Percentiles rank a stretch among this genome's conserved stretches.
Evolutionary conservation across 1,140 invertebrate genomes (phyloP).

Genomic region (Akabosia matsudoensis): DNA sequence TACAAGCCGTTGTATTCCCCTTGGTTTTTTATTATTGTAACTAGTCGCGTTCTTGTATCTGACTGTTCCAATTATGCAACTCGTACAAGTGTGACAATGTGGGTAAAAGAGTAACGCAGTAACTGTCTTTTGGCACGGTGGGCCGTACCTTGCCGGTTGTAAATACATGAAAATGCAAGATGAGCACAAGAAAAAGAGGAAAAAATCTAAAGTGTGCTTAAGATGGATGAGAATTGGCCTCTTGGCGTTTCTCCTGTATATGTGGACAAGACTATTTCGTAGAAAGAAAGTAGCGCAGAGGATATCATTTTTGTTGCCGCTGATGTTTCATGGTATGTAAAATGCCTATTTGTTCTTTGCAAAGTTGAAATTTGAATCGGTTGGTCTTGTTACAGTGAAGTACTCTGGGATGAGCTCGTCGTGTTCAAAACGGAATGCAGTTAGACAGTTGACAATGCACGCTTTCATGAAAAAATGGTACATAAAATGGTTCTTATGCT

Average conservation of each 20-base stretch:
- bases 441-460: no score
- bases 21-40: no score
- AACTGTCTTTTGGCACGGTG: neutral
- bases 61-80: slow-evolving; percentile 23
- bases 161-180: neutral
- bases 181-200: neutral
- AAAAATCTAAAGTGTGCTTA: slow-evolving; percentile 16
- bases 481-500: no score
- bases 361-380: neutral
- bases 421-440: neutral
- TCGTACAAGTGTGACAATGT: slow-evolving; percentile 17
- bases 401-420: no score
- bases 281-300: neutral
- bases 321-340: slow-evolving; percentile 15
- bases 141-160: neutral
- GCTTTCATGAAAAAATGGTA: no score
- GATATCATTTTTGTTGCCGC: neutral
- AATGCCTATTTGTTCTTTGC: slow-evolving; percentile 6
- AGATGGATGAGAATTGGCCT: slow-evolving; percentile 22
- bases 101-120: neutral
- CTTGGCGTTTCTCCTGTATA: neutral
- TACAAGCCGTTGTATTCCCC: no score
- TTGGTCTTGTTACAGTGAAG: neutral
- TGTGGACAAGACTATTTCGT: neutral
- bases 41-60: neutral